These are phyloP conservation scores for Florisuga fusca DNA, from an alignment of 2,797 vertebrate species.

Conservation along the genomic window DNA sequence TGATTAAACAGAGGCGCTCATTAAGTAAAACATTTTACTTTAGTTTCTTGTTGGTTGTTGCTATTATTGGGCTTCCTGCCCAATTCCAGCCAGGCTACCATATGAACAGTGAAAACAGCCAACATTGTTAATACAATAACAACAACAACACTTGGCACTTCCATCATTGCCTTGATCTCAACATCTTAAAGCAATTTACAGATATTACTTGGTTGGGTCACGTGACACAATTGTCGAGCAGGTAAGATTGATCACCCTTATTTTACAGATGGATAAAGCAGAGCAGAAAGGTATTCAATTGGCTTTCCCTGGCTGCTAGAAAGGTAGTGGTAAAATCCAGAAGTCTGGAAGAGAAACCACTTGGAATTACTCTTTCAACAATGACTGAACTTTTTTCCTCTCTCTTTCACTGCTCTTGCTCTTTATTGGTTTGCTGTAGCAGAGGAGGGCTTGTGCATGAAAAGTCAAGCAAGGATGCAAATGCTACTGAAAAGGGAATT, in stretches of 20 bases:
- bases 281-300: neutral
- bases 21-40: slow-evolving; percentile 73
- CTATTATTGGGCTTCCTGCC: slow-evolving; percentile 63
- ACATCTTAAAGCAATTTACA: slow-evolving; percentile 52
- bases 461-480: neutral
- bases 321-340: neutral
- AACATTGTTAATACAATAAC: slow-evolving; percentile 59
- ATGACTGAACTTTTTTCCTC: neutral
- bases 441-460: neutral
- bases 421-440: neutral
- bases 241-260: neutral
- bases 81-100: slow-evolving; percentile 75
- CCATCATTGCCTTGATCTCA: slow-evolving; percentile 45
- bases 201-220: slow-evolving; percentile 8
- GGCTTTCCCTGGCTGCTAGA: neutral
- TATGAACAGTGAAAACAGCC: slow-evolving; percentile 71
- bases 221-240: neutral
- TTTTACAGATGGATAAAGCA: slow-evolving; percentile 33
- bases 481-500: neutral
- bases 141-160: slow-evolving; percentile 68
- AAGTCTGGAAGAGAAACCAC: slow-evolving; percentile 16
- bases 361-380: slow-evolving; percentile 9
- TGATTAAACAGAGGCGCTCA: slow-evolving; percentile 68
- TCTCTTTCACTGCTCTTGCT: neutral
- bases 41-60: slow-evolving; percentile 64